Conservation (phyloP, 2,113 vertebrate species). For the Oostethus manadensis region DNA sequence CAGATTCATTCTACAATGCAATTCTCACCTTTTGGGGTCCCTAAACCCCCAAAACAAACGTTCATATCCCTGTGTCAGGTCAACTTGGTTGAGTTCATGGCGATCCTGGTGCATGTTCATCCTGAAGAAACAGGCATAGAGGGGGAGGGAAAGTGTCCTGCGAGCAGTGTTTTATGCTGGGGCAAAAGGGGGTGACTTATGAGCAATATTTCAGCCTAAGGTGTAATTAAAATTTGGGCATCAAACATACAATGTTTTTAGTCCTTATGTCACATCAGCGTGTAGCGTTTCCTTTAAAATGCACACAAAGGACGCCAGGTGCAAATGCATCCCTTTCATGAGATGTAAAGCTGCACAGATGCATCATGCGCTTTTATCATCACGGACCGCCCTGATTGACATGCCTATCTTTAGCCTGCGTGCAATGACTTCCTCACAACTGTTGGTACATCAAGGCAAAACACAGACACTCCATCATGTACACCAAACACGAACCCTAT, state of each 20-base stretch:
- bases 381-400: background rate
- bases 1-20: too few relatives aligned
- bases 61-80: too few relatives aligned
- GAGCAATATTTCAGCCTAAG: background rate
- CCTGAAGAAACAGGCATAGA: too few relatives aligned
- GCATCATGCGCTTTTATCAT: slow-evolving; percentile 3
- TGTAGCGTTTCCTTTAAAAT: background rate
- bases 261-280: background rate
- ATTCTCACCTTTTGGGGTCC: too few relatives aligned
- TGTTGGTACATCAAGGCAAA: background rate
- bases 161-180: too few relatives aligned
- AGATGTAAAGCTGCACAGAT: slow-evolving; percentile 1
- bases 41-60: too few relatives aligned
- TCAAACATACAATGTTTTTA: background rate
- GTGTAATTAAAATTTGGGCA: background rate
- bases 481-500: background rate
- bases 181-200: too few relatives aligned
- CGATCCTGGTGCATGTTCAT: too few relatives aligned
- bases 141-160: too few relatives aligned
- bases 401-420: slow-evolving; percentile 2
- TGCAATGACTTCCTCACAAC: background rate
- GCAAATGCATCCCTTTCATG: background rate
- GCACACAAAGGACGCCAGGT: background rate
- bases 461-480: background rate
- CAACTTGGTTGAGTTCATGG: too few relatives aligned